phyloP scores from a whole-genome alignment of 2,888 invertebrate genomes.

The Acrocyrtus sp. region DNA sequence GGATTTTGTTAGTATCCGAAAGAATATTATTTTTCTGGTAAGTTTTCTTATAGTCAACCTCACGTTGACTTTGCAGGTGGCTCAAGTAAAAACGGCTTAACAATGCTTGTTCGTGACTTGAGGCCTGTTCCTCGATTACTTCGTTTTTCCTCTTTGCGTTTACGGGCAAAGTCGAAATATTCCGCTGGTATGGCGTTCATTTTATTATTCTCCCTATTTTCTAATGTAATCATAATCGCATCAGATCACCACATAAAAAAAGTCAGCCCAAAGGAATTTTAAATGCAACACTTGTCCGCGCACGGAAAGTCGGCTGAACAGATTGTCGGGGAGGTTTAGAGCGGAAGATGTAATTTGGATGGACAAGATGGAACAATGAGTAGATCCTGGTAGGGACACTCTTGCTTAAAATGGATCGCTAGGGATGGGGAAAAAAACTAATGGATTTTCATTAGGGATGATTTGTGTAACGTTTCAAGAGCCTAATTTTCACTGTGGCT shows the following conservation, averaged over 20 bases:
- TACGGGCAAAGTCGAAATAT: not conserved
- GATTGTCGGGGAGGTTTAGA: too few relatives aligned
- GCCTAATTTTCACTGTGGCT: not conserved
- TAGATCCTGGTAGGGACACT: not conserved
- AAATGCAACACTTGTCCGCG: not conserved
- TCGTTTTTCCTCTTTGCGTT: not conserved
- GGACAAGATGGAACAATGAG: not conserved
- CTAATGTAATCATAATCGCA: not conserved
- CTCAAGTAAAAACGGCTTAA: not conserved
- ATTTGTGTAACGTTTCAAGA: conserved; percentile 3
- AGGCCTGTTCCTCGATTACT: not conserved
- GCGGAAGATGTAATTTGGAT: not conserved
- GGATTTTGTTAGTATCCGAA: not conserved
- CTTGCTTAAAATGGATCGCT: too few relatives aligned
- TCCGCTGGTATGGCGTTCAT: too few relatives aligned
- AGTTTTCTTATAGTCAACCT: too few relatives aligned
- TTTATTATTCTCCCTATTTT: too few relatives aligned
- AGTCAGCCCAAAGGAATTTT: not conserved
- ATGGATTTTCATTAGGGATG: conserved; percentile 1
- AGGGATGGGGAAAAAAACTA: too few relatives aligned
- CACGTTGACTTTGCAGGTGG: conserved; percentile 19
- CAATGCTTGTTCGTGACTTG: not conserved
- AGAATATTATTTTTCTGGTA: too few relatives aligned
- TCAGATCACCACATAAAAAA: too few relatives aligned
- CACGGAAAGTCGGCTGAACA: not conserved